Percentiles rank a stretch among this genome's conserved stretches.
Conservation (phyloP, 1,140 invertebrate genomes). For the Papilio dardanus region DNA sequence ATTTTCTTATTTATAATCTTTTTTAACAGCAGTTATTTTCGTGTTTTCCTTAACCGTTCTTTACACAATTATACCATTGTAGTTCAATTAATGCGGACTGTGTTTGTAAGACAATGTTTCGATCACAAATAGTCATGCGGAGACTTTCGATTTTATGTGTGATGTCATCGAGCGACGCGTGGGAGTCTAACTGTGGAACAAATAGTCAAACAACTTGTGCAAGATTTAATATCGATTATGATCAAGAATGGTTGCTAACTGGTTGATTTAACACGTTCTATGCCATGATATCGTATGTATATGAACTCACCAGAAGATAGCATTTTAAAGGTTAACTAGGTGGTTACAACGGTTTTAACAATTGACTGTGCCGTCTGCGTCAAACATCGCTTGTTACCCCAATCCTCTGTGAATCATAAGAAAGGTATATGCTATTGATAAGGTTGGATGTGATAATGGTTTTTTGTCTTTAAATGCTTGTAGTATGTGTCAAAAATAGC, state of each 20-base stretch:
- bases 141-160: slow-evolving; percentile 66
- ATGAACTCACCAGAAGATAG: background rate
- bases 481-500: background rate
- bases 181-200: slow-evolving; percentile 45
- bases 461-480: background rate
- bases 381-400: background rate
- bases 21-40: background rate
- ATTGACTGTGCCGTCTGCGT: too few species aligned
- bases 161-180: slow-evolving; percentile 58
- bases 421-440: background rate
- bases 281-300: background rate
- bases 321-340: background rate
- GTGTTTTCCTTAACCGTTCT: background rate
- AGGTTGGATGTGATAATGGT: background rate
- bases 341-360: background rate
- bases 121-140: slow-evolving; percentile 45
- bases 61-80: background rate
- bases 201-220: slow-evolving; percentile 27
- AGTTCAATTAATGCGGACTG: background rate
- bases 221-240: background rate
- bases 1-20: background rate
- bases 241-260: background rate
- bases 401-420: background rate
- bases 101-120: slow-evolving; percentile 37
- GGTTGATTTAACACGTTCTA: background rate